Conservation (phyloP, 53 echinoderm and acorn worm species). For the Mesocentrotus franciscanus region DNA sequence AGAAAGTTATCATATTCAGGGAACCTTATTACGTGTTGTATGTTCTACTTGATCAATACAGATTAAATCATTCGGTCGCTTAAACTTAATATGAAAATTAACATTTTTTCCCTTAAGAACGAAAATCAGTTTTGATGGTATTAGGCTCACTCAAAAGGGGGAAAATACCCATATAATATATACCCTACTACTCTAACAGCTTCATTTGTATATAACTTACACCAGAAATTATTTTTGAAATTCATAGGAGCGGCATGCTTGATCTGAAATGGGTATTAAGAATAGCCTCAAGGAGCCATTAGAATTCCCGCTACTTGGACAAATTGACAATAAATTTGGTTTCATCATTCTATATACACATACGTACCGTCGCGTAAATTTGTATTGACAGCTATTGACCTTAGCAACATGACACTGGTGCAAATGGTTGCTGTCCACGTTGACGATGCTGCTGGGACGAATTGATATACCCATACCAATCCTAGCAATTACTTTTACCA, state of each 20-base stretch:
- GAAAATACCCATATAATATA: too few relatives aligned
- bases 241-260: background rate
- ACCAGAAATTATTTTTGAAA: background rate
- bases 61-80: too few relatives aligned
- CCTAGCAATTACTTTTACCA: too few relatives aligned
- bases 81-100: too few relatives aligned
- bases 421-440: background rate
- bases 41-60: too few relatives aligned
- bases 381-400: background rate
- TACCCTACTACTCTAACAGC: too few relatives aligned
- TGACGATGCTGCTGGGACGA: background rate
- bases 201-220: background rate
- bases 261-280: background rate
- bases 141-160: too few relatives aligned
- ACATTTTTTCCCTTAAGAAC: too few relatives aligned
- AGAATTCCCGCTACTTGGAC: background rate
- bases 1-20: too few relatives aligned
- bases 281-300: background rate
- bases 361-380: background rate
- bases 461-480: background rate
- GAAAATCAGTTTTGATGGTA: too few relatives aligned
- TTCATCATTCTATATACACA: background rate
- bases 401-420: background rate
- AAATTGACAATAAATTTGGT: conserved; percentile 10
- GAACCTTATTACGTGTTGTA: too few relatives aligned